Evolutionary conservation across 2,888 invertebrate species (phyloP).

Genomic region (Mechanitis messenoides): DNA sequence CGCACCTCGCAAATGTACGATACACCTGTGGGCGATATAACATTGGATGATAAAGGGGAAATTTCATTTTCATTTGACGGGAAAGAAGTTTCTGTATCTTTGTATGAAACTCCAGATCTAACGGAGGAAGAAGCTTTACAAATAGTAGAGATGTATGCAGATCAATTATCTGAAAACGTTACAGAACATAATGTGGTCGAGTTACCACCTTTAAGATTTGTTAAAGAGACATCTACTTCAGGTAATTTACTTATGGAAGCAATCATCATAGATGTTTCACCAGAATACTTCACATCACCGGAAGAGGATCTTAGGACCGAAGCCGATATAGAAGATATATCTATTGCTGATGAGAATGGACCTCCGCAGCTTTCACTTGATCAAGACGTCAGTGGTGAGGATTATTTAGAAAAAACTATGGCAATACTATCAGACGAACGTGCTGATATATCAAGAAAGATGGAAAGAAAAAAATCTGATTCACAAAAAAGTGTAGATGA

Average conservation of each 20-base stretch:
- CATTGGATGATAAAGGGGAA: slow-evolving; percentile 88
- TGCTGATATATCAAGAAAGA: slow-evolving; percentile 74
- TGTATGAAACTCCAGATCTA: slow-evolving; percentile 94
- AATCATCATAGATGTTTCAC: slow-evolving; percentile 91
- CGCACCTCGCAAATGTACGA: slow-evolving; percentile 92
- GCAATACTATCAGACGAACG: slow-evolving; percentile 68
- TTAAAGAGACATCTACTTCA: slow-evolving; percentile 91
- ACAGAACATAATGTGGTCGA: slow-evolving; percentile 90
- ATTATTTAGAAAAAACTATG: slow-evolving; percentile 73
- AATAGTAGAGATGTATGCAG: slow-evolving; percentile 96
- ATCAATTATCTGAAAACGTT: slow-evolving; percentile 92
- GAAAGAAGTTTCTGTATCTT: slow-evolving; percentile 92
- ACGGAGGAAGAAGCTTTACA: slow-evolving; percentile 94
- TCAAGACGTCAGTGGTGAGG: slow-evolving; percentile 70
- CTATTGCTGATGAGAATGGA: slow-evolving; percentile 85
- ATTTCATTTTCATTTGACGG: slow-evolving; percentile 94
- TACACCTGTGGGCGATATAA: slow-evolving; percentile 85
- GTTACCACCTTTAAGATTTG: slow-evolving; percentile 89
- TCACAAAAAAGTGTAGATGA: slow-evolving; percentile 78
- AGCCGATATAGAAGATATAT: slow-evolving; percentile 90
- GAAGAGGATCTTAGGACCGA: slow-evolving; percentile 90
- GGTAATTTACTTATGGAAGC: slow-evolving; percentile 94
- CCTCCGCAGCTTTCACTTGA: slow-evolving; percentile 66
- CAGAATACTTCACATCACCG: slow-evolving; percentile 87
- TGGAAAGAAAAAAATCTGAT: slow-evolving; percentile 81